Base-by-base conservation (phyloP, 2,113 vertebrate genomes). In the Corythornis madagascariensis region DNA sequence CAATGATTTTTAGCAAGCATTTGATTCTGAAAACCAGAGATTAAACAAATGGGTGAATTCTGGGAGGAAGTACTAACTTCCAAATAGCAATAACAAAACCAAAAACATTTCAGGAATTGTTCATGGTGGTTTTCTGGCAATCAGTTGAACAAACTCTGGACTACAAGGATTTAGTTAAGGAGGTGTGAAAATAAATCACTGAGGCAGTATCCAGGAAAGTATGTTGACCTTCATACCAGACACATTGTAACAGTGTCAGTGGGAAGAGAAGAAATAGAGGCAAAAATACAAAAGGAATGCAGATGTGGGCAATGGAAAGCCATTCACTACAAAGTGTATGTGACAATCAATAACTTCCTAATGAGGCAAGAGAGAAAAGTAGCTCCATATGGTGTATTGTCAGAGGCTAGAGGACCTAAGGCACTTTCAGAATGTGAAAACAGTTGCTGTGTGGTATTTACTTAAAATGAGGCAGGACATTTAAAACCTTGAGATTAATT, bases 291-390 rank as follows among this genome's bases (percentile, higher is more conserved):
- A 82, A 66, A 67, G n/a, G 26, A 88, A 86, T 81, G 74, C 48
- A 89, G 56, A 92, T 78, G 29, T 29, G 13, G 42, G 29, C 57
- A 40, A 25, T 48, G 48, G 61, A 83, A 90, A 90, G 16, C 38
- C 77, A 78, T 56, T 31, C 78, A 38, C 79, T 90, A n/a, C 20
- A 16, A 75, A 3, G 4, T n/a, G 80, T 53, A 84, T 86, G 47
- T 43, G 35, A 29, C 81, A 93, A 74, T 96, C 91, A 81, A 81
- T 81, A 93, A 81, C 22, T 56, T 64, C 61, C 77, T 90, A 81
- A 88, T 70, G 38, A 82, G 61, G 56, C 53, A 78, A 60, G 57
- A 43, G 25, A 83, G n/a, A 76, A 52, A 88, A 65, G 19, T 76
- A 90, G 59, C 73, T 93, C 33, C 22, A 16, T 57, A 6, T 38